phyloP scores from a whole-genome alignment of 2,113 vertebrate genomes.

The Turdus rufiventris region DNA sequence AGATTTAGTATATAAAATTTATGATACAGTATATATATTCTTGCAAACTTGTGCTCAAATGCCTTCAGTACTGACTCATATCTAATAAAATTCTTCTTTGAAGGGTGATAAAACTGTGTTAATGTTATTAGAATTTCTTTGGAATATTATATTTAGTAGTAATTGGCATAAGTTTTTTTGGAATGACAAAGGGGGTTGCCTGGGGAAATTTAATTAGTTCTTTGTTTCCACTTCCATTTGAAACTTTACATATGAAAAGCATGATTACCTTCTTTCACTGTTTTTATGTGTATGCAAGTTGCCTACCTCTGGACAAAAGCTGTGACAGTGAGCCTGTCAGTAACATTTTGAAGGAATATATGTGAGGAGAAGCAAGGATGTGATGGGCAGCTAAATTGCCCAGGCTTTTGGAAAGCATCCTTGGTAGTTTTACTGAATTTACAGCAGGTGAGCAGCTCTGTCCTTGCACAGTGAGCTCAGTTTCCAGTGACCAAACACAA shows the following conservation, averaged over 20 bases:
- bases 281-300: background rate
- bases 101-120: background rate
- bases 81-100: background rate
- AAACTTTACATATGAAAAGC: background rate
- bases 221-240: background rate
- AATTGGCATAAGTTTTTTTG: background rate
- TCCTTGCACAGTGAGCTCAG: rapidly evolving
- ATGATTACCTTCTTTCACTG: background rate
- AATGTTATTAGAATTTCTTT: background rate
- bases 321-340: rapidly evolving
- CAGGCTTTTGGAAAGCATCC: background rate
- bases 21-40: background rate
- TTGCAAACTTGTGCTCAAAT: background rate
- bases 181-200: background rate
- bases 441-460: background rate
- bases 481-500: background rate
- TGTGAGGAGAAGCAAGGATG: background rate
- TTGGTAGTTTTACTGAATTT: background rate
- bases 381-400: background rate
- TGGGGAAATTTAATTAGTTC: background rate
- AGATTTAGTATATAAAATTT: background rate
- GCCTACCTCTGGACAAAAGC: background rate
- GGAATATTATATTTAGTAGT: background rate
- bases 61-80: background rate
- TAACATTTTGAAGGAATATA: background rate